These are phyloP conservation scores for Argyresthia albistria DNA, from an alignment of 2,888 invertebrate genomes.

Conservation along the genomic window DNA sequence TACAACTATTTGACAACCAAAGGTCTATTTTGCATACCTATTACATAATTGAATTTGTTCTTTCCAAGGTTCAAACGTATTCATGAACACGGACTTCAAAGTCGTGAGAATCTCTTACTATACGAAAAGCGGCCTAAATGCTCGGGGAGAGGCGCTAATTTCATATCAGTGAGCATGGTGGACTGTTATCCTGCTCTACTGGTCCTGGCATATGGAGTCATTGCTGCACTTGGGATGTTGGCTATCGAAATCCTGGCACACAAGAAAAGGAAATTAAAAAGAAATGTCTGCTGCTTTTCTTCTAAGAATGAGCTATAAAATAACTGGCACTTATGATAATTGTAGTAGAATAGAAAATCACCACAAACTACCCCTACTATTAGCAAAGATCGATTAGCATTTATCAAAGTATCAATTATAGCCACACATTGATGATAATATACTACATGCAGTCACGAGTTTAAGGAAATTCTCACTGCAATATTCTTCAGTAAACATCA, in stretches of 20 bases:
- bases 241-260: conserved; percentile 31
- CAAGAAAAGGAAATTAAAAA: conserved; percentile 9
- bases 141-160: conserved; percentile 69
- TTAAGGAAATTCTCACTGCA: too few relatives aligned
- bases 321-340: too few relatives aligned
- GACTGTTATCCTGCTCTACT: conserved; percentile 69
- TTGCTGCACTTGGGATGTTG: conserved; percentile 29
- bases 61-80: conserved; percentile 45
- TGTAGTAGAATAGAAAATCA: too few relatives aligned
- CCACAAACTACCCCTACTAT: too few relatives aligned
- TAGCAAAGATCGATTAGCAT: too few relatives aligned
- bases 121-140: conserved; percentile 78
- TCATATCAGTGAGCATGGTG: conserved; percentile 77
- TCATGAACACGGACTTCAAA: conserved; percentile 70
- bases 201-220: conserved; percentile 40
- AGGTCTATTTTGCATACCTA: too few relatives aligned
- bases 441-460: too few relatives aligned
- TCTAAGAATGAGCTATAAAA: too few relatives aligned
- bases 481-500: too few relatives aligned
- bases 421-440: too few relatives aligned
- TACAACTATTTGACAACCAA: too few relatives aligned
- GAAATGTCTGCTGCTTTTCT: not conserved
- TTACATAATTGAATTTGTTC: not conserved
- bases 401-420: too few relatives aligned
- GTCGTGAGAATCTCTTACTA: conserved; percentile 68